These are phyloP conservation scores for Botia kubotai DNA, from an alignment of 2,797 vertebrate species.

Conservation along the genomic window DNA sequence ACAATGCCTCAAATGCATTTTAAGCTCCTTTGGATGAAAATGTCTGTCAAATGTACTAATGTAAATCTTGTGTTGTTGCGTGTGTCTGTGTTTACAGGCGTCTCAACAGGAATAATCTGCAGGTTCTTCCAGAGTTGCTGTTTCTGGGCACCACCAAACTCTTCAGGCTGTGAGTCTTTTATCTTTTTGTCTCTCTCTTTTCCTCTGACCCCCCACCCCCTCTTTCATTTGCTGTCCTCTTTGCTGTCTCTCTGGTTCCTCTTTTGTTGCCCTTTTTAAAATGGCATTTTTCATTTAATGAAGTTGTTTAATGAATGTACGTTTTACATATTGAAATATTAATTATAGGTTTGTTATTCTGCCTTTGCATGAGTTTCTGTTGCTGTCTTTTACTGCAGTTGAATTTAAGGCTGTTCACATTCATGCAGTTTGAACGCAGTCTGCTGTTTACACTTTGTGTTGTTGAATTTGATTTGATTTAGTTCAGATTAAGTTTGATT, in stretches of 20 bases:
- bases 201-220: constrained; percentile 32
- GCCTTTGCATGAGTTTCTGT: not conserved
- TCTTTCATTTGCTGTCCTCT: constrained; percentile 14
- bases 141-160: constrained; percentile 94
- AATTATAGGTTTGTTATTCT: not conserved
- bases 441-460: not conserved
- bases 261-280: constrained; percentile 10
- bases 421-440: not conserved
- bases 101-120: constrained; percentile 97
- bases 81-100: constrained; percentile 79
- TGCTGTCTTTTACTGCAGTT: not conserved
- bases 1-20: not conserved
- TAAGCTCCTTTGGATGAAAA: not conserved
- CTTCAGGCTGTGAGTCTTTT: constrained; percentile 94
- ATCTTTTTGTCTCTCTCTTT: constrained; percentile 45
- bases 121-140: constrained; percentile 94
- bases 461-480: not conserved
- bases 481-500: not conserved
- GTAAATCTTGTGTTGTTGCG: constrained; percentile 9
- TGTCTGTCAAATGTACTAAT: not conserved
- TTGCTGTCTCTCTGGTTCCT: constrained; percentile 13
- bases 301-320: constrained; percentile 4
- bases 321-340: not conserved
- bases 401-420: not conserved
- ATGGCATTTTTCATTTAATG: not conserved